These are phyloP conservation scores for Crepidodera aurea DNA, from an alignment of 2,888 invertebrate genomes.

Conservation along the genomic window DNA sequence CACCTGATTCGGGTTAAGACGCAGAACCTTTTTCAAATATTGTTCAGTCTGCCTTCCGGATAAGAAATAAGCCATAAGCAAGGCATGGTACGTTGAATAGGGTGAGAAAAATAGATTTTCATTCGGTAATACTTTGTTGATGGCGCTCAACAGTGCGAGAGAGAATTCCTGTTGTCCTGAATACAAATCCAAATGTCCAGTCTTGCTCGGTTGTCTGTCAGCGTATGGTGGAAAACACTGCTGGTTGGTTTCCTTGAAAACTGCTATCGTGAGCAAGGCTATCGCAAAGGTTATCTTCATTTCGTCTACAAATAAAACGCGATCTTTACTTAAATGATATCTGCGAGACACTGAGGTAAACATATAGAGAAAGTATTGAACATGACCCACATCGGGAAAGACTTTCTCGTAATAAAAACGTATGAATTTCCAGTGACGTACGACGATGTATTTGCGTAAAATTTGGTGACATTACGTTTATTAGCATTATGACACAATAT, in stretches of 20 bases:
- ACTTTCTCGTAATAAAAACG: constrained; percentile 50
- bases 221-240: constrained; percentile 65
- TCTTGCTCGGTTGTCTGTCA: constrained; percentile 46
- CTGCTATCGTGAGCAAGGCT: constrained; percentile 45
- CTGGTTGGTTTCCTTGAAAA: constrained; percentile 42
- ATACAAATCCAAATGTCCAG: constrained; percentile 62
- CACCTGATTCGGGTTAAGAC: constrained; percentile 68
- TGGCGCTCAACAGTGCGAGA: constrained; percentile 72
- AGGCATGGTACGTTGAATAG: constrained; percentile 83
- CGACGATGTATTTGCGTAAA: neutral
- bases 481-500: constrained; percentile 1
- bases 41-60: constrained; percentile 75
- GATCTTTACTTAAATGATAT: constrained; percentile 21
- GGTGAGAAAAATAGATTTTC: constrained; percentile 90
- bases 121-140: constrained; percentile 69
- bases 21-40: constrained; percentile 69
- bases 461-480: neutral
- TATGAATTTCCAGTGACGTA: constrained; percentile 44
- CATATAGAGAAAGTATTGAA: constrained; percentile 48
- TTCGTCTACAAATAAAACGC: constrained; percentile 43
- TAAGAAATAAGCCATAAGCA: constrained; percentile 81
- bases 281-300: constrained; percentile 61
- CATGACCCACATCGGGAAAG: constrained; percentile 51
- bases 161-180: constrained; percentile 74
- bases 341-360: constrained; percentile 36